Percentiles rank a stretch among this genome's conserved stretches.
Conservation (phyloP, 2,888 invertebrate genomes). For the Drosophila ezoana region DNA sequence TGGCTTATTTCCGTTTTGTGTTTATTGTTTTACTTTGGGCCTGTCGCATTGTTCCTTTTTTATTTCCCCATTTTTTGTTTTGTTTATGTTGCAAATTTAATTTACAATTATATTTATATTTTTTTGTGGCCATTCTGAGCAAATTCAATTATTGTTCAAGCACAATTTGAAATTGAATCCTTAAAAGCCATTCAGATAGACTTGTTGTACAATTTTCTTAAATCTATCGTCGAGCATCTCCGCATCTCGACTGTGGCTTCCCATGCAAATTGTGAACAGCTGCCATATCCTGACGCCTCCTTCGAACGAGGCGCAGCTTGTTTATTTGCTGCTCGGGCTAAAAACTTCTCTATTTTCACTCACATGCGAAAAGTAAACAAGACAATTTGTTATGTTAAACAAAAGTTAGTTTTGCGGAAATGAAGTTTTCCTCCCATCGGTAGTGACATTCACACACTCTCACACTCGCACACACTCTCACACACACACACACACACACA, state of each 20-base stretch:
- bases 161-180: slow-evolving; percentile 55
- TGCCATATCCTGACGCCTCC: slow-evolving; percentile 31
- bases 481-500: slow-evolving; percentile 10
- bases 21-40: slow-evolving; percentile 69
- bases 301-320: slow-evolving; percentile 4
- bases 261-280: slow-evolving; percentile 48
- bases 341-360: slow-evolving; percentile 52
- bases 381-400: slow-evolving; percentile 80
- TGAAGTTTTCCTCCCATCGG: slow-evolving; percentile 74
- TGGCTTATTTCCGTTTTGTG: slow-evolving; percentile 64
- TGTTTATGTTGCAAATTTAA: slow-evolving; percentile 72
- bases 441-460: slow-evolving; percentile 57
- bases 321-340: slow-evolving; percentile 19
- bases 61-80: slow-evolving; percentile 17
- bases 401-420: slow-evolving; percentile 80
- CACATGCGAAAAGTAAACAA: slow-evolving; percentile 73
- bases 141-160: slow-evolving; percentile 66
- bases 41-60: slow-evolving; percentile 23
- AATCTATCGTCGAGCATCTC: not conserved
- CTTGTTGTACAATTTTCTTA: not conserved
- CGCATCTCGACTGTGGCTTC: not conserved
- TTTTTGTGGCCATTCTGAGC: slow-evolving; percentile 35
- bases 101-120: slow-evolving; percentile 75
- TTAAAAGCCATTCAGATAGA: slow-evolving; percentile 25
- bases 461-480: slow-evolving; percentile 21